phyloP scores from a whole-genome alignment of 2,797 vertebrate species.

The Lycodopsis pacificus region DNA sequence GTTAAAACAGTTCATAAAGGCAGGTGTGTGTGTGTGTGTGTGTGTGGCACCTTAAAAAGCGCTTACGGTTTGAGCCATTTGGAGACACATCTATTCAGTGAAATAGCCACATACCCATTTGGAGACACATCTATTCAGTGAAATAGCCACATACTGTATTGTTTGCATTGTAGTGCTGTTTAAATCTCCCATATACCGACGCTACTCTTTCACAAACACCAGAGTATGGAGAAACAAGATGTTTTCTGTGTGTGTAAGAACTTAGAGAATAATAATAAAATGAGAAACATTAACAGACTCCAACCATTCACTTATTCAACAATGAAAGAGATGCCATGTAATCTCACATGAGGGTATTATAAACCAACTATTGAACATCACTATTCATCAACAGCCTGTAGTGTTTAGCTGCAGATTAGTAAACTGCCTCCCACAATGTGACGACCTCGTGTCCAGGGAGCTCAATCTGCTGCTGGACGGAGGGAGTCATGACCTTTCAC shows the following conservation, averaged over 20 bases:
- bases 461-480: slow-evolving; percentile 34
- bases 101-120: not conserved
- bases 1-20: not conserved
- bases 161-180: not conserved
- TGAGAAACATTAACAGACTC: not conserved
- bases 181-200: not conserved
- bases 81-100: not conserved
- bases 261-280: not conserved
- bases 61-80: not conserved
- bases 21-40: not conserved
- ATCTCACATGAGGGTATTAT: not conserved
- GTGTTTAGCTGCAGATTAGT: not conserved
- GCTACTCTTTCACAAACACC: not conserved
- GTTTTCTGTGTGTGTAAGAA: not conserved
- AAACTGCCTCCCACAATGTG: slow-evolving; percentile 11
- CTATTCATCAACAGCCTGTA: not conserved
- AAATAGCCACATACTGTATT: not conserved
- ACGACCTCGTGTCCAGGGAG: slow-evolving; percentile 34
- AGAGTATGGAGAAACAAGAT: not conserved
- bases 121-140: not conserved
- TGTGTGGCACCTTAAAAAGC: not conserved
- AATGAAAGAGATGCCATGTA: not conserved
- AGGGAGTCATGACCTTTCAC: slow-evolving; percentile 67
- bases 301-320: not conserved
- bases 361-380: slow-evolving; percentile 1